Evolutionary conservation across 2,888 invertebrate species (phyloP).

Genomic region (Meteorus colon): DNA sequence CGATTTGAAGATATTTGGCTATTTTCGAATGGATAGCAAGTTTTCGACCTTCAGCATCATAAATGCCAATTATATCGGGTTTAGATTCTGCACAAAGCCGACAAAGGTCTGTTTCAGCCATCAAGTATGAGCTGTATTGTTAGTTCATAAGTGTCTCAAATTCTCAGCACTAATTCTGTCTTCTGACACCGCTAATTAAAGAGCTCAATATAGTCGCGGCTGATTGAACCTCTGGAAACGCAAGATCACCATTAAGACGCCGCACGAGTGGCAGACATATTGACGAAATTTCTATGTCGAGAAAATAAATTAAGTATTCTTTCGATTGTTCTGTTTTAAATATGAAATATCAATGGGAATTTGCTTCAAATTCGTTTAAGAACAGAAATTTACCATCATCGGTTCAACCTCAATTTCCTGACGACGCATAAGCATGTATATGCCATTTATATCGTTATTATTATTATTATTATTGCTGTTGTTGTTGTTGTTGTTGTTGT

Average conservation of each 20-base stretch:
- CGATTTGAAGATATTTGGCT: conserved; percentile 71
- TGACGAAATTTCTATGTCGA: conserved; percentile 43
- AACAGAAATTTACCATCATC: too few species aligned
- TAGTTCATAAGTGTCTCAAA: neutral
- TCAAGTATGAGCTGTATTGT: conserved; percentile 39
- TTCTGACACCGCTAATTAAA: neutral
- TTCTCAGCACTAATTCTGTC: neutral
- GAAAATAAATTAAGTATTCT: too few species aligned
- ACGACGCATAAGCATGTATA: too few species aligned
- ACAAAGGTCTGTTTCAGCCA: conserved; percentile 69
- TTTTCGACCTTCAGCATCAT: conserved; percentile 71
- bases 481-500: too few species aligned
- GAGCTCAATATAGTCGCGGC: neutral
- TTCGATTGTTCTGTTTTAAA: too few species aligned
- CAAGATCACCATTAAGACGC: conserved; percentile 60
- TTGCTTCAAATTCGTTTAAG: too few species aligned
- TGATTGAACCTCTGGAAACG: conserved; percentile 58
- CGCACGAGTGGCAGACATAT: conserved; percentile 64
- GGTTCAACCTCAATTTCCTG: too few species aligned
- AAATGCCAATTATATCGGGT: conserved; percentile 70
- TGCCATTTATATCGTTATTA: too few species aligned
- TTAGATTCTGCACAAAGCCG: conserved; percentile 73
- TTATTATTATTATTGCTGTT: too few species aligned
- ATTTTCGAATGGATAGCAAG: conserved; percentile 71
- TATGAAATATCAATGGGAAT: too few species aligned